Percentiles rank a stretch among this genome's conserved stretches.
phyloP scores from a whole-genome alignment of 2,113 vertebrate genomes.

The Tyrannus savana region DNA sequence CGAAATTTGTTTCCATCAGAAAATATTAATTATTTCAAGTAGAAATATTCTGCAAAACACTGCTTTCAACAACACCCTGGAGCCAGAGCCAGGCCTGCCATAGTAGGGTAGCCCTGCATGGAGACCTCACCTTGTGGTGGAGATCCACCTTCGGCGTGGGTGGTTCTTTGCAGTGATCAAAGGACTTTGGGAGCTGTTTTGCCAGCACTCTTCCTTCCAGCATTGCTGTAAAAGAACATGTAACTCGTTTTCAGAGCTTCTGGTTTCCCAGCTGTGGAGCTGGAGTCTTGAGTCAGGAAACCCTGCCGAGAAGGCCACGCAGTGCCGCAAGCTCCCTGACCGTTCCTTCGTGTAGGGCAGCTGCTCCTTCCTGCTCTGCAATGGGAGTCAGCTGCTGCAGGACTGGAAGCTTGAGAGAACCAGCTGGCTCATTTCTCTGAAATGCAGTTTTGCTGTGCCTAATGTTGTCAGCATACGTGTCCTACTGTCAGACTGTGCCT shows the following conservation, averaged over 20 bases:
- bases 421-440: not conserved
- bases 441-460: not conserved
- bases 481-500: not conserved
- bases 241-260: not conserved
- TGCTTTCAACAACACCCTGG: not conserved
- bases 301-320: accelerated
- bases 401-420: not conserved
- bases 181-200: not conserved
- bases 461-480: not conserved
- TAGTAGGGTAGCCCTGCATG: not conserved
- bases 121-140: not conserved
- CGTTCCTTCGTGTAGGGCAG: not conserved
- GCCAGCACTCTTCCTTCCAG: not conserved
- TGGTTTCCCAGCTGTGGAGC: not conserved
- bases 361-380: not conserved
- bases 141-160: not conserved
- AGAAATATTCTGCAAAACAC: not conserved
- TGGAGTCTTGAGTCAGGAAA: not conserved
- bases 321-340: not conserved
- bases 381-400: not conserved
- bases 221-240: not conserved
- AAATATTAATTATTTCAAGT: not conserved
- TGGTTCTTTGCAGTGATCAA: not conserved
- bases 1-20: not conserved
- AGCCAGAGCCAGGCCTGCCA: not conserved